phyloP scores from a whole-genome alignment of 2,797 vertebrate genomes.

The Cheirogaleus major region DNA sequence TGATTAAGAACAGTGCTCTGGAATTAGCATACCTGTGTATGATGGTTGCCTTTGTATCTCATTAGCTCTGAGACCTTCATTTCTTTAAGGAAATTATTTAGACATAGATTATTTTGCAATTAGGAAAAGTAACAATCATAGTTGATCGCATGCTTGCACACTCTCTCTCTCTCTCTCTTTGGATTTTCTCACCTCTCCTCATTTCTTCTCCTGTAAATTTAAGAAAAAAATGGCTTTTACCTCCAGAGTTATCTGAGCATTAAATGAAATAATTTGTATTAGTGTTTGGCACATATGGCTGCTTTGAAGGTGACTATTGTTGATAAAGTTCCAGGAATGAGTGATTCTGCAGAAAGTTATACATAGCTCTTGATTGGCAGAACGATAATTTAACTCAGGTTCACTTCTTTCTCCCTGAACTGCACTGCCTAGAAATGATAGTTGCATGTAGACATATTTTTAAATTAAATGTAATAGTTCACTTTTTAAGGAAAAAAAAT shows the following conservation, averaged over 20 bases:
- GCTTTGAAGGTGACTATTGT: background rate
- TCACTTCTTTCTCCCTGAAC: background rate
- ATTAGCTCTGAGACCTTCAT: background rate
- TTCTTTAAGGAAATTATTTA: background rate
- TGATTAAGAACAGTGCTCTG: background rate
- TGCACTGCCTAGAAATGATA: background rate
- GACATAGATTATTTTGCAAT: background rate
- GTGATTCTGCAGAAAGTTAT: background rate
- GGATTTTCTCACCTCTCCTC: conserved; percentile 27
- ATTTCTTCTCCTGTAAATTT: background rate
- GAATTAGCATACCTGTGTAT: background rate
- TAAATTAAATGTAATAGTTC: background rate
- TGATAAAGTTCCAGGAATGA: background rate
- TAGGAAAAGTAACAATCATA: background rate
- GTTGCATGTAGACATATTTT: background rate
- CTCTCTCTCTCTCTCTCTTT: background rate
- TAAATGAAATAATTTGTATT: background rate
- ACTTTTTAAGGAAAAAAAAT: background rate
- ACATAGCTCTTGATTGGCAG: background rate
- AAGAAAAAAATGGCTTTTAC: background rate
- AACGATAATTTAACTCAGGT: background rate
- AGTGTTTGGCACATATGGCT: background rate
- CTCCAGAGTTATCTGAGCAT: background rate
- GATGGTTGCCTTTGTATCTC: background rate
- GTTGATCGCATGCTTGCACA: background rate